These are phyloP conservation scores for Drosophila mayri DNA, from an alignment of 1,140 invertebrate genomes.

Conservation along the genomic window DNA sequence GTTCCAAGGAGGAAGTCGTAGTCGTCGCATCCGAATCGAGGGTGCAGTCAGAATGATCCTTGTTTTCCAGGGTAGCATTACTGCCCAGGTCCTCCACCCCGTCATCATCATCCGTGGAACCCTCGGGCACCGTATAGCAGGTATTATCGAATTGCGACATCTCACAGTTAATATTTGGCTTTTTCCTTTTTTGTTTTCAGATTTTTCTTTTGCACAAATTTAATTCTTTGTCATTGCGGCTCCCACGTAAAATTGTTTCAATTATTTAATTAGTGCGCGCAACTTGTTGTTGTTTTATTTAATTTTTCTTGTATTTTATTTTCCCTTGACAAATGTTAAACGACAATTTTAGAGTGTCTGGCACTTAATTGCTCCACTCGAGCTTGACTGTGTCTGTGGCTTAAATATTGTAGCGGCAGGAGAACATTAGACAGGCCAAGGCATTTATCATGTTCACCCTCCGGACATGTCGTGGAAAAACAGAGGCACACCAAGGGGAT, in stretches of 20 bases:
- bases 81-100: conserved; percentile 43
- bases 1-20: conserved; percentile 68
- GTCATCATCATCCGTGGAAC: conserved; percentile 57
- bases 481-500: background rate
- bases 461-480: conserved; percentile 25
- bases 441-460: conserved; percentile 68
- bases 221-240: conserved; percentile 37
- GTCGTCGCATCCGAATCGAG: conserved; percentile 66
- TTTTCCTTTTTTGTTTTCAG: background rate
- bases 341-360: conserved; percentile 56
- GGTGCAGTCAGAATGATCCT: conserved; percentile 57
- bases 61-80: conserved; percentile 67
- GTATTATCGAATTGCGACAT: conserved; percentile 80
- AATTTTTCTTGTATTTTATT: conserved; percentile 10
- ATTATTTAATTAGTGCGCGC: conserved; percentile 64
- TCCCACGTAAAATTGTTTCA: conserved; percentile 51
- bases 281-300: conserved; percentile 32
- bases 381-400: conserved; percentile 9
- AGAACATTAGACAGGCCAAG: conserved; percentile 42
- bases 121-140: conserved; percentile 82
- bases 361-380: conserved; percentile 52
- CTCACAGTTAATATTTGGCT: background rate
- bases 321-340: conserved; percentile 62
- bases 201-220: conserved; percentile 36
- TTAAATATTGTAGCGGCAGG: conserved; percentile 18